Conservation (phyloP, 2,888 invertebrate genomes). For the Morinoia aosen region DNA sequence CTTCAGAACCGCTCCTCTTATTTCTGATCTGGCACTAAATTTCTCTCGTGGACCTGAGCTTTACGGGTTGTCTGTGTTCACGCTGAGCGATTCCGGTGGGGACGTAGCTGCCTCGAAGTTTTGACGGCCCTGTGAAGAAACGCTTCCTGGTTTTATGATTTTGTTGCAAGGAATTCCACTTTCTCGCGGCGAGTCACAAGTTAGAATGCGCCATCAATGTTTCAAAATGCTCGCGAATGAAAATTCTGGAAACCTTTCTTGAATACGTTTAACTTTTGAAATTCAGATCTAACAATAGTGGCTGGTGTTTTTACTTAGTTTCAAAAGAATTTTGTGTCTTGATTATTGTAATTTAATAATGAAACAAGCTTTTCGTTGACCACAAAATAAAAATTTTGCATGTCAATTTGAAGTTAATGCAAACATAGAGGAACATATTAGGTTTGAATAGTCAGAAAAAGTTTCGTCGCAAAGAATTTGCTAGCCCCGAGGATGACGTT, state of each 20-base stretch:
- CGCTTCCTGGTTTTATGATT: conserved; percentile 12
- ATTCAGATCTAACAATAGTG: background rate
- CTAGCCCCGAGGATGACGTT: background rate
- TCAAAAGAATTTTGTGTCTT: background rate
- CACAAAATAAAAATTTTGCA: background rate
- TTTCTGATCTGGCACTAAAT: background rate
- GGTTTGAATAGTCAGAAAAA: background rate
- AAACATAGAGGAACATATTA: background rate
- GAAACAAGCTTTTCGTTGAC: background rate
- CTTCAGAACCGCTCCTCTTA: background rate
- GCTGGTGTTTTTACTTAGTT: background rate
- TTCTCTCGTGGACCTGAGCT: background rate
- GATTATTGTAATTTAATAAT: background rate
- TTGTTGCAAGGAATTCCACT: background rate
- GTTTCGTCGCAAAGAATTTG: background rate
- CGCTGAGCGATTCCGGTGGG: background rate
- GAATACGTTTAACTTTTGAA: background rate
- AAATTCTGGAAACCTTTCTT: background rate
- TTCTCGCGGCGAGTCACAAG: background rate
- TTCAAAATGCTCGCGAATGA: background rate
- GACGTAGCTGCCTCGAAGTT: background rate
- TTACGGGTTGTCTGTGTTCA: background rate
- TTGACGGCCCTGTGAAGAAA: background rate
- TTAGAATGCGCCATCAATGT: background rate
- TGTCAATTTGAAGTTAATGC: background rate